phyloP scores from a whole-genome alignment of 2,888 invertebrate genomes.

The Asteroscopus sphinx region DNA sequence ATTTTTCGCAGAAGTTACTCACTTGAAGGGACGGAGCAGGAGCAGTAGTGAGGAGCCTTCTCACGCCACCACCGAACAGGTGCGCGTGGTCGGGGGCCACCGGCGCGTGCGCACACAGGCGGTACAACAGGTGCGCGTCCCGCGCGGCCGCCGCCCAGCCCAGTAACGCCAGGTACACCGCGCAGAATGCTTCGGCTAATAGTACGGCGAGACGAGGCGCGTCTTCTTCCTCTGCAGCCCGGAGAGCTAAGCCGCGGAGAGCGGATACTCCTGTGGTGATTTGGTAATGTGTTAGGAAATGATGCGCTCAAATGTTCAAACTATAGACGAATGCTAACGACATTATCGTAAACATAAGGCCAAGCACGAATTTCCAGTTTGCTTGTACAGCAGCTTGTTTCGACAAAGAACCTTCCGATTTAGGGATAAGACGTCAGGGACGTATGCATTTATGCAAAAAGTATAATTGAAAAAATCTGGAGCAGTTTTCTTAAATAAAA shows the following conservation, averaged over 20 bases:
- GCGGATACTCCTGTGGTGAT: conserved; percentile 93
- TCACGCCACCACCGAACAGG: conserved; percentile 97
- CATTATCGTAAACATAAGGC: no score
- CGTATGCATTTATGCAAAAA: no score
- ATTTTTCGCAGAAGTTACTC: conserved; percentile 32
- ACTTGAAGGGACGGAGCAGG: conserved; percentile 86
- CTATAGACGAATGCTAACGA: no score
- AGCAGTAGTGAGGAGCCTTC: conserved; percentile 95
- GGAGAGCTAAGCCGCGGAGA: conserved; percentile 95
- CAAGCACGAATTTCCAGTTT: no score
- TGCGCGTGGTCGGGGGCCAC: conserved; percentile 94
- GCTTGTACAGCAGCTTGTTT: no score
- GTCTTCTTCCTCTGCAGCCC: conserved; percentile 98
- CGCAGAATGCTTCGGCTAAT: conserved; percentile 97
- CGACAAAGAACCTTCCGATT: no score
- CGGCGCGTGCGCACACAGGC: conserved; percentile 95
- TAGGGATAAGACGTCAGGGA: no score
- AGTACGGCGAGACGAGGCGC: conserved; percentile 97
- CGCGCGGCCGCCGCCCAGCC: conserved; percentile 98
- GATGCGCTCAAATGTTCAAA: no score
- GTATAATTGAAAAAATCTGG: no score
- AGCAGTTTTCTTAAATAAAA: no score
- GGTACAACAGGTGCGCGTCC: conserved; percentile 97
- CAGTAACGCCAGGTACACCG: conserved; percentile 97
- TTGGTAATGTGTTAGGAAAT: no score